Conservation (phyloP, 2,888 invertebrate species). For the Steinernema carpocapsae region DNA sequence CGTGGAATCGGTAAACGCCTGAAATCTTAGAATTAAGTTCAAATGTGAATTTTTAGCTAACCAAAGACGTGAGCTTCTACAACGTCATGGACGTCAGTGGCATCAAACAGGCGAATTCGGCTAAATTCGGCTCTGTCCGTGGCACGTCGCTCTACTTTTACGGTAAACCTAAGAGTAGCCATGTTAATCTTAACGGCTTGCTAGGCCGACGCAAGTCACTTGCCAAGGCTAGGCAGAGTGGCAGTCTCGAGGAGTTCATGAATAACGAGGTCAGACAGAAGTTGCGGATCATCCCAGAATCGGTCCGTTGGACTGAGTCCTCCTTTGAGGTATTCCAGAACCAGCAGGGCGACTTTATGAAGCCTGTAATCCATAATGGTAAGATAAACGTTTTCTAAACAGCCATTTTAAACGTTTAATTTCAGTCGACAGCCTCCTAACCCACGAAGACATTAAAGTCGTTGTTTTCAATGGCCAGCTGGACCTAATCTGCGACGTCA, state of each 20-base stretch:
- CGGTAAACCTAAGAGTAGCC: no score
- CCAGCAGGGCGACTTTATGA: constrained; percentile 80
- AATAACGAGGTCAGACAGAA: constrained; percentile 75
- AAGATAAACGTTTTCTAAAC: not conserved
- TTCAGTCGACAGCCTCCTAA: constrained; percentile 45
- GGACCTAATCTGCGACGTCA: constrained; percentile 76
- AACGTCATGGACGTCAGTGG: constrained; percentile 8
- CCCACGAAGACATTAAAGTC: constrained; percentile 73
- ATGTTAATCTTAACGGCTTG: no score
- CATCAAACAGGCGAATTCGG: no score
- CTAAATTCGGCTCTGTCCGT: no score
- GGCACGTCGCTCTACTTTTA: constrained; percentile 17
- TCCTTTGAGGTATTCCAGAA: constrained; percentile 75
- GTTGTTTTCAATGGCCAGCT: constrained; percentile 81
- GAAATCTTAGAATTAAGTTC: not conserved
- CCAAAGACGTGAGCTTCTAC: constrained; percentile 12
- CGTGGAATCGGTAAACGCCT: constrained; percentile 69
- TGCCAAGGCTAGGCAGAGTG: no score
- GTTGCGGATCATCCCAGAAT: constrained; percentile 75
- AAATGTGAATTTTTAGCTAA: not conserved
- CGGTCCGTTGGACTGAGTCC: constrained; percentile 31
- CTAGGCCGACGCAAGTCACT: no score
- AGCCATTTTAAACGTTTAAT: not conserved
- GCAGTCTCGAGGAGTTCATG: constrained; percentile 77
- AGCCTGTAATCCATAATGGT: constrained; percentile 79